These are phyloP conservation scores for Rhinoraja longicauda DNA, from an alignment of 2,797 vertebrate genomes.

Conservation along the genomic window DNA sequence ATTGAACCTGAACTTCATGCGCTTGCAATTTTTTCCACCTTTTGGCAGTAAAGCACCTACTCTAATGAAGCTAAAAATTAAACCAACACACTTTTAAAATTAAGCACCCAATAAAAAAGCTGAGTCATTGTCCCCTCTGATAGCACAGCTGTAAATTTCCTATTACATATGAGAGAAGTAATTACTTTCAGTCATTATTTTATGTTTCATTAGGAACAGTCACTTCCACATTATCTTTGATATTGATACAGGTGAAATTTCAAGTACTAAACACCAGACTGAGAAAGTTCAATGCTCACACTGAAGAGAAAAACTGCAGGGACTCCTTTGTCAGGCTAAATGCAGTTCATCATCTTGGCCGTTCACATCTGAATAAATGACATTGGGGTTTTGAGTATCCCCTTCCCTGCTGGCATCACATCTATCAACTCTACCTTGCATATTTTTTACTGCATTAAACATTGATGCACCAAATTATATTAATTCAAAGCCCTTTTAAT, in stretches of 20 bases:
- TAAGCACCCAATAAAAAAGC: not conserved
- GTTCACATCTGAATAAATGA: not conserved
- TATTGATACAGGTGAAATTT: slow-evolving; percentile 36
- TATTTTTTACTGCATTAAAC: not conserved
- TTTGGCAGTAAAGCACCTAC: not conserved
- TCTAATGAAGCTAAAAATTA: slow-evolving; percentile 27
- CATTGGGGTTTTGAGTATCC: not conserved
- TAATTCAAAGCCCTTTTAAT: not conserved
- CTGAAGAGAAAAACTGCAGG: slow-evolving; percentile 33
- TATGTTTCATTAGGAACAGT: slow-evolving; percentile 8
- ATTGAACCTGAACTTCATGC: not conserved
- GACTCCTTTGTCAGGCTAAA: slow-evolving; percentile 8
- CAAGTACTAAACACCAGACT: slow-evolving; percentile 27
- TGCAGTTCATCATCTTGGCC: not conserved
- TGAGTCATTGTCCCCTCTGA: not conserved
- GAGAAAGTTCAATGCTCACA: slow-evolving; percentile 38
- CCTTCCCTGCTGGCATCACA: slow-evolving; percentile 17
- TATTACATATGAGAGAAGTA: not conserved
- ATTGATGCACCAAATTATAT: not conserved
- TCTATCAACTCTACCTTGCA: slow-evolving; percentile 29
- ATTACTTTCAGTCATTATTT: not conserved
- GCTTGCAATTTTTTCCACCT: slow-evolving; percentile 22
- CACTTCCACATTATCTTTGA: slow-evolving; percentile 9
- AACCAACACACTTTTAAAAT: not conserved
- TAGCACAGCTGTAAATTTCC: not conserved